These are phyloP conservation scores for Sinelater perroti DNA, from an alignment of 2,888 invertebrate genomes.

Conservation along the genomic window DNA sequence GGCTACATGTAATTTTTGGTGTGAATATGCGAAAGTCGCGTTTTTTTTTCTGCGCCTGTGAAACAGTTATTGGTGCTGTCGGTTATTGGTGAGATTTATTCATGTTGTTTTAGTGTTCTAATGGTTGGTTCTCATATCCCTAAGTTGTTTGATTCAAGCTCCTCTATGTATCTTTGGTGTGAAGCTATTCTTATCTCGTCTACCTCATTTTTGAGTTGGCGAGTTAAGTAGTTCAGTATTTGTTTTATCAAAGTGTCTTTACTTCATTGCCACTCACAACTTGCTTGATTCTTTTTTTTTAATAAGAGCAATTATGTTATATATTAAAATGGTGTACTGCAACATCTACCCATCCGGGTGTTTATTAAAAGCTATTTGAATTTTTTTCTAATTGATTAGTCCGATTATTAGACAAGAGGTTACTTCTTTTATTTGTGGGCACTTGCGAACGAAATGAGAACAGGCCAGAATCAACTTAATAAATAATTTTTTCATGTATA, in stretches of 20 bases:
- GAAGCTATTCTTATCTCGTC: not conserved
- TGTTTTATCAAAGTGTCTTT: not conserved
- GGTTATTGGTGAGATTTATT: not conserved
- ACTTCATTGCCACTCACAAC: not conserved
- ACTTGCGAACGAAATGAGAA: not conserved
- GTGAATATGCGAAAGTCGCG: not conserved
- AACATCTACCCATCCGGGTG: not conserved
- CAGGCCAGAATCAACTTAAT: not conserved
- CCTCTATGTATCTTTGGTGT: not conserved
- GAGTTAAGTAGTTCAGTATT: too few species aligned
- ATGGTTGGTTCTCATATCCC: not conserved
- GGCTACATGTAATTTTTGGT: too few species aligned
- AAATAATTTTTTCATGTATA: not conserved
- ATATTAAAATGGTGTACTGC: not conserved
- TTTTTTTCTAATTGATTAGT: not conserved
- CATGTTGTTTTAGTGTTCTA: not conserved
- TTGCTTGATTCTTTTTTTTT: not conserved
- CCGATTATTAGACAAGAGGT: too few species aligned
- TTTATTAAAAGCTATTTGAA: not conserved
- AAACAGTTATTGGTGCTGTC: not conserved
- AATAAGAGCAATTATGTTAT: not conserved
- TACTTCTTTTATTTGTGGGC: not conserved
- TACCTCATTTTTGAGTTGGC: not conserved
- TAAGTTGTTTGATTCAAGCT: not conserved
- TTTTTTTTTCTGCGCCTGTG: not conserved